Evolutionary conservation across 2,797 vertebrate genomes (phyloP), one percentile per base, ranked within the genome.

Genomic region (Lithobates sylvaticus): DNA sequence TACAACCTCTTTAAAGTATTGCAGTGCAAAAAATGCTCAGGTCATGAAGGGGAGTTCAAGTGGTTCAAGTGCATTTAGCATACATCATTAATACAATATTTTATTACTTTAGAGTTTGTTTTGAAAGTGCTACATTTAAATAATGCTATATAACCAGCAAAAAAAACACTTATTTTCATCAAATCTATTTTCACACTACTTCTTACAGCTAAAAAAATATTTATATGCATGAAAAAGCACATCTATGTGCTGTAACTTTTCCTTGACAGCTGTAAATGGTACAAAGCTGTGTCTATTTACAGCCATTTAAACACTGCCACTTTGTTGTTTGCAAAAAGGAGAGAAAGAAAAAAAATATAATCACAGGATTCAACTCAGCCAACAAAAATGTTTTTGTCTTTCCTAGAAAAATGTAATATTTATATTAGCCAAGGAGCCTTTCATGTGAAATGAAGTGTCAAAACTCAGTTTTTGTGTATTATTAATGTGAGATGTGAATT

Each of bases 371-470:
- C 71, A 80, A 75, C 61, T 68, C 27, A 75, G 39, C 54, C 76
- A 74, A 69, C 77, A 69, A 76, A 85, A 81, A 77, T 76, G 78
- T 42, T 81, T 39, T 80, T 81, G 70, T 76, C 77, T 86, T 75
- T 86, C n/a, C 23, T 21, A 58, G 29, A 76, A 86, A 67, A 76
- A 86, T 34, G 81, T 72, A 81, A 86, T 86, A 86, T 81, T 76
- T 81, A 76, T 86, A 34, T 81, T 86, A 72, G 84, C 70, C 72
- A 32, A 42, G 21, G 5, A 76, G 26, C 65, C 78, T 86, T 81
- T 86, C 84, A 86, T 81, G 78, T 86, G 84, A 81, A 86, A 72
- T 86, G 78, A 86, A 76, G 78, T 86, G 84, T 86, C 84, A 86
- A 76, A 86, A 61, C 78, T 70, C 36, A 42, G 42, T 34, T 81